Evolutionary conservation across 1,140 invertebrate genomes (phyloP).

Genomic region (Tetramorium simillimum): DNA sequence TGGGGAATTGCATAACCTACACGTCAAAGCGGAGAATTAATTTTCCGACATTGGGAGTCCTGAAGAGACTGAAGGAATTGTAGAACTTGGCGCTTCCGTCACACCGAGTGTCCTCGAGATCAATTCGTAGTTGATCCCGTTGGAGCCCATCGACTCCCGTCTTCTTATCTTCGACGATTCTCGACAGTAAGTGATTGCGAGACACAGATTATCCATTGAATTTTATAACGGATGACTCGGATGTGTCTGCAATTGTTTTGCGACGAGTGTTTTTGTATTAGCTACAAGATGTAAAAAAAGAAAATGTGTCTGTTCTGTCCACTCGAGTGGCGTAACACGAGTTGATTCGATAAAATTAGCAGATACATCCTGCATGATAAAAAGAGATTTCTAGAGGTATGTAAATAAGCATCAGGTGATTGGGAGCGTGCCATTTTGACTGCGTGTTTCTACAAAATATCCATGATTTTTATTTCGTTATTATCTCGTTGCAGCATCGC

Average conservation of each 20-base stretch:
- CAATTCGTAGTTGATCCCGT: not conserved
- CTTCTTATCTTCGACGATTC: not conserved
- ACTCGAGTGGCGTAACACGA: not conserved
- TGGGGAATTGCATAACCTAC: too few relatives aligned
- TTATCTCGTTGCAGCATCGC: not conserved
- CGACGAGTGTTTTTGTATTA: not conserved
- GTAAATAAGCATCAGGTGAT: conserved; percentile 72
- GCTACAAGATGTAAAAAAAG: not conserved
- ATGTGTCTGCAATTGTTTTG: not conserved
- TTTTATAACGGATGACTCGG: not conserved
- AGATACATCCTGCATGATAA: conserved; percentile 23
- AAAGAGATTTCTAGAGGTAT: conserved; percentile 56
- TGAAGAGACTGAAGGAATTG: not conserved
- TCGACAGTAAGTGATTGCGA: not conserved
- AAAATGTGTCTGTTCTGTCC: not conserved
- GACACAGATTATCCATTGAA: not conserved
- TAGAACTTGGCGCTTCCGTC: not conserved
- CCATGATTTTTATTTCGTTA: not conserved
- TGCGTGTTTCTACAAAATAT: not conserved
- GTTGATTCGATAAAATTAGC: conserved; percentile 3
- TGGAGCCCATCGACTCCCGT: not conserved
- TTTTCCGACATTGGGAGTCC: too few relatives aligned
- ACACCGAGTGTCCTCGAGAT: not conserved
- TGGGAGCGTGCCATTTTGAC: conserved; percentile 17
- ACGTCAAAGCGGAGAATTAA: too few relatives aligned